Percentiles rank a stretch among this genome's conserved stretches.
phyloP scores from a whole-genome alignment of 2,888 invertebrate genomes.

The Drosophila limbata region DNA sequence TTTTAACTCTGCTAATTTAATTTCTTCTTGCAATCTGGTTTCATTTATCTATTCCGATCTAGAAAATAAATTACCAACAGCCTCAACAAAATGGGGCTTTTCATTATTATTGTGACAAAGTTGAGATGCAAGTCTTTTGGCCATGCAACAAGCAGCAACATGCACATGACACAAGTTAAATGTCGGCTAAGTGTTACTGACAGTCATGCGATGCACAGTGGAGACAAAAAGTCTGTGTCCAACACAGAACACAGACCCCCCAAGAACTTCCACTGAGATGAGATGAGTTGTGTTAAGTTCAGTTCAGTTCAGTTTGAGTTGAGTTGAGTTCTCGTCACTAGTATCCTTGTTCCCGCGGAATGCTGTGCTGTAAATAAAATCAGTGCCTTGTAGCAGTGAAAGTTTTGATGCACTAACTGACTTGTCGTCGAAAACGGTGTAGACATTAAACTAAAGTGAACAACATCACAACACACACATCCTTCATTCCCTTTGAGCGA shows the following conservation, averaged over 20 bases:
- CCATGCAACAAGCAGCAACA: slow-evolving; percentile 1
- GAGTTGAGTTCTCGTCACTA: slow-evolving; percentile 40
- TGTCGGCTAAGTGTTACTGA: slow-evolving; percentile 73
- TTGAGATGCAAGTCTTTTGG: slow-evolving; percentile 1
- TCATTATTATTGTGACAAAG: slow-evolving; percentile 18
- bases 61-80: neutral
- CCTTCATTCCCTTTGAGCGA: slow-evolving; percentile 37
- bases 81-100: neutral
- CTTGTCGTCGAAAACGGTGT: slow-evolving; percentile 36
- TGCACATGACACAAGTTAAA: slow-evolving; percentile 76
- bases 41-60: neutral
- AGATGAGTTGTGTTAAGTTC: neutral
- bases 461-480: slow-evolving; percentile 26
- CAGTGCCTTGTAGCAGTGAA: slow-evolving; percentile 66
- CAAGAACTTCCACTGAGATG: slow-evolving; percentile 14
- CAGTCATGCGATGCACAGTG: slow-evolving; percentile 56
- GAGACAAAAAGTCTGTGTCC: slow-evolving; percentile 26
- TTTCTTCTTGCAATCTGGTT: neutral
- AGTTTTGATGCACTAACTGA: slow-evolving; percentile 70
- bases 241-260: slow-evolving; percentile 4
- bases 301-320: slow-evolving; percentile 8
- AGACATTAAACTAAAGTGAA: slow-evolving; percentile 75
- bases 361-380: slow-evolving; percentile 62
- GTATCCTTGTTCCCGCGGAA: slow-evolving; percentile 42
- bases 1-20: neutral